A percentile compares a stretch with the other conserved stretches of the same genome.
Conservation (phyloP, 2,113 vertebrate genomes). For the Osmerus eperlanus region DNA sequence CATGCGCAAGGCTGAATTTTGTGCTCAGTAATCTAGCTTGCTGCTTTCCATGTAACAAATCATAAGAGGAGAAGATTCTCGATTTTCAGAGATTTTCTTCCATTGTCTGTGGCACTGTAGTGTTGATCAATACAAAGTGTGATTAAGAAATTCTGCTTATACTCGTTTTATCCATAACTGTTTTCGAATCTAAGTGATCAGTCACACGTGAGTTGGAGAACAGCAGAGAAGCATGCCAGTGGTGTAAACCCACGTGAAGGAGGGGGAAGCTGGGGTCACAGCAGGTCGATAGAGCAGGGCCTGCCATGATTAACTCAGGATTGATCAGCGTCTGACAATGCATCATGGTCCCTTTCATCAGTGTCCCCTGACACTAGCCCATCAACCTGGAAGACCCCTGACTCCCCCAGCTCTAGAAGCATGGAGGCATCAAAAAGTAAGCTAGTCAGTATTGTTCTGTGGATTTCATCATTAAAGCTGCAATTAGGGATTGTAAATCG, state of each 20-base stretch:
- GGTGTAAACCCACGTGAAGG: constrained; percentile 30
- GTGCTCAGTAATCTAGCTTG: background rate
- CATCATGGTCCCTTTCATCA: constrained; percentile 7
- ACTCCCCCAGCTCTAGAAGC: constrained; percentile 9
- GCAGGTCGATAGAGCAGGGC: constrained; percentile 27
- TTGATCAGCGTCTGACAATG: constrained; percentile 21
- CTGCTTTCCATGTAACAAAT: background rate
- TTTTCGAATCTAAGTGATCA: background rate
- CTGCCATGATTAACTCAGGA: constrained; percentile 34
- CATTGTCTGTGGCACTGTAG: too few relatives aligned
- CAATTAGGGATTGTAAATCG: constrained; percentile 15
- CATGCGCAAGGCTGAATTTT: background rate
- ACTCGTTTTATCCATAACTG: too few relatives aligned
- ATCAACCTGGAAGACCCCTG: background rate
- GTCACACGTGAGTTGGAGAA: background rate
- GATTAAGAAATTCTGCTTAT: too few relatives aligned
- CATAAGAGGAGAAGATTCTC: too few relatives aligned
- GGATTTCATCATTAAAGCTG: background rate
- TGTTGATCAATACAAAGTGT: too few relatives aligned
- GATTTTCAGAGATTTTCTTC: too few relatives aligned
- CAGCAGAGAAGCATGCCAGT: background rate
- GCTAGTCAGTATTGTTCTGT: background rate
- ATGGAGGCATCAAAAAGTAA: background rate
- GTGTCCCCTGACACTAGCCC: background rate
- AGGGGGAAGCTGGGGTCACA: constrained; percentile 15